Evolutionary conservation across 2,888 invertebrate genomes (phyloP), one percentile per base, ranked within the genome.

Genomic region (Zhuqinia jingwanae): DNA sequence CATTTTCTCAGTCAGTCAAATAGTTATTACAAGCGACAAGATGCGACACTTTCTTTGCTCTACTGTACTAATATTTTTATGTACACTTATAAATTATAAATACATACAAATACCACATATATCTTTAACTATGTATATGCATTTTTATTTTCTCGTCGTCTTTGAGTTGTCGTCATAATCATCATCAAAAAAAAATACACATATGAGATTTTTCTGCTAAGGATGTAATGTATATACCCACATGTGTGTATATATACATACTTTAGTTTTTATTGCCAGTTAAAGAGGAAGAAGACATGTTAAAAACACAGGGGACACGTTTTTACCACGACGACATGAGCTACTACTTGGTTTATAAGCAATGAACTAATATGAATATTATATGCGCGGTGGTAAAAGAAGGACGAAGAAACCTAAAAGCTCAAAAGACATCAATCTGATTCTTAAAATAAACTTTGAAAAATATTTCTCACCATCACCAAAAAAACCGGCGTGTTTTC

Each of bases 381-480:
- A 75, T 75, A 75, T 50, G 45, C 22, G 42, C 36, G 5, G 2
- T 68, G 42, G 27, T 73, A 36, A 22, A 56, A 30, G 75, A 36
- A 27, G 47, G 85, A 47, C 22, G 56, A 27, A 70, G 85, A 47
- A 85, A 89, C 81, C 36, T 36, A 36, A 36, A 36, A 6, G 82
- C 30, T 60, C 89, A 90, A 82, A 88, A 89, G 89, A 88, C 90
- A 89, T 89, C 89, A 89, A 89, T 89, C 90, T 89, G 88, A 88
- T 89, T 90, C 89, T 89, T 89, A 90, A 90, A 90, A 90, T 90
- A 90, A 87, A 90, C 90, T 90, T 87, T 88, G 88, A 83, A 81
- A 87, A 83, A 81, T 76, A 77, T 87, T 86, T 81, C 76, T 80
- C 80, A 81, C 78, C 81, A 36, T 75, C 81, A 81, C 42, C 75